These are phyloP conservation scores for Zaprionus taronus DNA, from an alignment of 1,140 invertebrate species.

Conservation along the genomic window DNA sequence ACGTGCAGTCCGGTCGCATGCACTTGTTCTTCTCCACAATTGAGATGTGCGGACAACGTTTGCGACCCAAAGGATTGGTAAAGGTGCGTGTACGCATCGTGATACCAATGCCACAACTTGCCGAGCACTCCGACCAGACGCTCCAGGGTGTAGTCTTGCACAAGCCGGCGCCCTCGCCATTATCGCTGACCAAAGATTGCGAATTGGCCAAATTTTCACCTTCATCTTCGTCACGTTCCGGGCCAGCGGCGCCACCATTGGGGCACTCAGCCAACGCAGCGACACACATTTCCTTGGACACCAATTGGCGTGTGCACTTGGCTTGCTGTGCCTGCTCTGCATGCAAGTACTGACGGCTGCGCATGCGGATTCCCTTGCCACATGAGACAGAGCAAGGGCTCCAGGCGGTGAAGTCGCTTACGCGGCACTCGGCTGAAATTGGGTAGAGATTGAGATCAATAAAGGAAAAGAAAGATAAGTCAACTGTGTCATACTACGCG, in stretches of 20 bases:
- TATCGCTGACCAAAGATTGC: constrained; percentile 65
- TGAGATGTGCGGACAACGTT: constrained; percentile 90
- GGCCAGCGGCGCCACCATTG: constrained; percentile 15
- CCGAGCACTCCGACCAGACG: constrained; percentile 92
- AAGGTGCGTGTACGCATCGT: constrained; percentile 90
- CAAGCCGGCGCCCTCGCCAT: constrained; percentile 85
- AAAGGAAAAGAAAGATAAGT: background rate
- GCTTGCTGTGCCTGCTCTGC: constrained; percentile 91
- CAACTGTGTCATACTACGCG: constrained; percentile 87
- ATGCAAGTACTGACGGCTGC: constrained; percentile 90
- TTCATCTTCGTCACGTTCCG: constrained; percentile 80
- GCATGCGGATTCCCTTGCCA: constrained; percentile 94
- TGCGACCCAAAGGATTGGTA: constrained; percentile 89
- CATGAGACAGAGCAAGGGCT: constrained; percentile 93
- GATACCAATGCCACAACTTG: constrained; percentile 92
- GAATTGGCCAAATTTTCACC: constrained; percentile 81
- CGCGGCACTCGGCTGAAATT: constrained; percentile 90
- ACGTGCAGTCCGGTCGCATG: constrained; percentile 87
- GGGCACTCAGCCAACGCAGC: constrained; percentile 89
- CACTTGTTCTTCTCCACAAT: constrained; percentile 91
- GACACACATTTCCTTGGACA: constrained; percentile 95
- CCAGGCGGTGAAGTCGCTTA: constrained; percentile 91
- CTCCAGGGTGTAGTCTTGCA: constrained; percentile 91
- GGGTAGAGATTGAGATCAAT: background rate
- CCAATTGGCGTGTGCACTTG: constrained; percentile 91